These are phyloP conservation scores for Zaprionus bogoriensis DNA, from an alignment of 2,888 invertebrate species.

Conservation along the genomic window DNA sequence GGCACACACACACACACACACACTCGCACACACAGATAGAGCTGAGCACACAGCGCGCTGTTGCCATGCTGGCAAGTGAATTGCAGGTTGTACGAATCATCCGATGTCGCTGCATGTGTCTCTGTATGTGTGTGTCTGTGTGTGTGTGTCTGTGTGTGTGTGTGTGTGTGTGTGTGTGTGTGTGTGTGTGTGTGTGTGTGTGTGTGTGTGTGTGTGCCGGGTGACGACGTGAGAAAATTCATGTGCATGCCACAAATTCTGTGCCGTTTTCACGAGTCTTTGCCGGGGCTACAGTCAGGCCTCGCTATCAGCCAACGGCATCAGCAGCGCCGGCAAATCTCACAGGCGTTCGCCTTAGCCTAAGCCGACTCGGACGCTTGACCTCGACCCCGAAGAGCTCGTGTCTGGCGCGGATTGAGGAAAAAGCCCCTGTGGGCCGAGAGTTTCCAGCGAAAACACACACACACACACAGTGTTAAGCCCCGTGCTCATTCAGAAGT, in stretches of 20 bases:
- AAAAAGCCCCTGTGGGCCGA: not conserved
- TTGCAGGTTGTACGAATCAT: conserved; percentile 56
- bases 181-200: conserved; percentile 12
- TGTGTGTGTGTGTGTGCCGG: conserved; percentile 29
- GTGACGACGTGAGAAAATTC: conserved; percentile 76
- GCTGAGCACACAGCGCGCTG: not conserved
- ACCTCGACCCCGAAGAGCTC: not conserved
- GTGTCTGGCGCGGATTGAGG: too few relatives aligned
- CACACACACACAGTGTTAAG: too few relatives aligned
- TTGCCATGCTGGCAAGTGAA: conserved; percentile 51
- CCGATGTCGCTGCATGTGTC: too few relatives aligned
- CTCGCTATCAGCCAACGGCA: too few relatives aligned
- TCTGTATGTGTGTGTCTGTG: too few relatives aligned
- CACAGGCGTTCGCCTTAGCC: too few relatives aligned
- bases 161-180: conserved; percentile 6
- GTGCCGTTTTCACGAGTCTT: conserved; percentile 62
- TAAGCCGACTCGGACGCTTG: not conserved
- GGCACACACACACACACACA: conserved; percentile 20
- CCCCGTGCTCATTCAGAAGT: not conserved
- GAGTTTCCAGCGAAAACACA: not conserved
- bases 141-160: conserved; percentile 6
- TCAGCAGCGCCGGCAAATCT: too few relatives aligned
- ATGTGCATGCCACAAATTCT: conserved; percentile 75
- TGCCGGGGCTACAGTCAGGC: conserved; percentile 4
- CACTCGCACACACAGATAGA: conserved; percentile 8